Conservation (phyloP, 2,888 invertebrate species). For the Ichneumoninae sp. region DNA sequence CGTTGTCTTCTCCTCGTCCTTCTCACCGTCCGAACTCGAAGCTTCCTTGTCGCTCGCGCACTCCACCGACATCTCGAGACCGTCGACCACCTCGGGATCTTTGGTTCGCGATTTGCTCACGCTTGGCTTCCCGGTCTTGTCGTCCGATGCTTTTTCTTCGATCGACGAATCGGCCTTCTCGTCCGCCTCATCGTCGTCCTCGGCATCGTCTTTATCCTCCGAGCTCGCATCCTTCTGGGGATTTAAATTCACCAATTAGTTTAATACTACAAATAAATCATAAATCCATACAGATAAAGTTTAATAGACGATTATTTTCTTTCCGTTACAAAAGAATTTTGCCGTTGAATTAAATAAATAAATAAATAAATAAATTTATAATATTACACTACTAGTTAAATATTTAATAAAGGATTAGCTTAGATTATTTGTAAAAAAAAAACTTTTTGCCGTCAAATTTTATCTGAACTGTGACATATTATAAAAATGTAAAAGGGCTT, state of each 20-base stretch:
- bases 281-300: too few species aligned
- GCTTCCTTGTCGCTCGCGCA: slow-evolving; percentile 81
- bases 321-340: too few species aligned
- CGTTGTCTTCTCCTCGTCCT: slow-evolving; percentile 69
- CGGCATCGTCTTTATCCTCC: slow-evolving; percentile 62
- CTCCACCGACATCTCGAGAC: slow-evolving; percentile 81
- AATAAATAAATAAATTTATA: too few species aligned
- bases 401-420: too few species aligned
- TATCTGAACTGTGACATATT: too few species aligned
- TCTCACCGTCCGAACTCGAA: slow-evolving; percentile 74
- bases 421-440: neutral
- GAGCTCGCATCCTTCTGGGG: slow-evolving; percentile 60
- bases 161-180: slow-evolving; percentile 50
- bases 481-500: too few species aligned
- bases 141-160: slow-evolving; percentile 34
- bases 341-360: too few species aligned
- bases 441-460: too few species aligned
- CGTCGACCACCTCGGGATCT: slow-evolving; percentile 78
- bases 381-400: too few species aligned
- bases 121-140: slow-evolving; percentile 55
- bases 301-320: too few species aligned
- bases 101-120: slow-evolving; percentile 66
- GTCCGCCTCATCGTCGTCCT: slow-evolving; percentile 57
- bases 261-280: too few species aligned
- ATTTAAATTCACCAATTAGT: neutral